phyloP scores from a whole-genome alignment of 2,888 invertebrate genomes.

The Lycocerus yunnanus region DNA sequence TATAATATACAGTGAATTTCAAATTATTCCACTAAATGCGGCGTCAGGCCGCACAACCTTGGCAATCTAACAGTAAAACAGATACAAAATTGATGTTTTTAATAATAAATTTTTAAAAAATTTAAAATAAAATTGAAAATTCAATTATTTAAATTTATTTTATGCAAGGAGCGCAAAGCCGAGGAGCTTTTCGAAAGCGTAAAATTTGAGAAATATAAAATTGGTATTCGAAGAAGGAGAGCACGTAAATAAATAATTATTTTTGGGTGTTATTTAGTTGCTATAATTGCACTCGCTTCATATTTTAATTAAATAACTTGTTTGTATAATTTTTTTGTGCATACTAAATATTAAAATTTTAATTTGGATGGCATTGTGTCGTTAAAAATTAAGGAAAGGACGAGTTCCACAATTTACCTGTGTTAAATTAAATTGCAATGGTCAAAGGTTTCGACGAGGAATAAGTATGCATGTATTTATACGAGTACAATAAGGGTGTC shows the following conservation, averaged over 20 bases:
- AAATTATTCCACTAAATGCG: no score
- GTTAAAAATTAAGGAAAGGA: neutral
- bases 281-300: neutral
- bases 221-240: neutral
- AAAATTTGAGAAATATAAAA: neutral
- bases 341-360: neutral
- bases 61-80: no score
- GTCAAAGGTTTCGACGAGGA: slow-evolving; percentile 18
- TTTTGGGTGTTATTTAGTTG: neutral
- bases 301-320: neutral
- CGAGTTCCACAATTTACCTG: neutral
- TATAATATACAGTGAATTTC: no score
- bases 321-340: neutral
- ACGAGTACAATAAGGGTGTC: slow-evolving; percentile 27
- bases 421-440: slow-evolving; percentile 7
- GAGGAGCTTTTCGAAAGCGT: neutral
- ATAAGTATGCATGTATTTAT: slow-evolving; percentile 5
- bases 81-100: no score
- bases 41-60: no score
- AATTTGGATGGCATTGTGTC: neutral
- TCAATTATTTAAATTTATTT: neutral
- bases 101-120: no score
- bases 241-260: neutral
- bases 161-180: neutral
- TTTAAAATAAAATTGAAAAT: neutral